Evolutionary conservation across 1,140 invertebrate species (phyloP), one percentile per base, ranked within the genome.

Genomic region (Leptoteleia sp.): DNA sequence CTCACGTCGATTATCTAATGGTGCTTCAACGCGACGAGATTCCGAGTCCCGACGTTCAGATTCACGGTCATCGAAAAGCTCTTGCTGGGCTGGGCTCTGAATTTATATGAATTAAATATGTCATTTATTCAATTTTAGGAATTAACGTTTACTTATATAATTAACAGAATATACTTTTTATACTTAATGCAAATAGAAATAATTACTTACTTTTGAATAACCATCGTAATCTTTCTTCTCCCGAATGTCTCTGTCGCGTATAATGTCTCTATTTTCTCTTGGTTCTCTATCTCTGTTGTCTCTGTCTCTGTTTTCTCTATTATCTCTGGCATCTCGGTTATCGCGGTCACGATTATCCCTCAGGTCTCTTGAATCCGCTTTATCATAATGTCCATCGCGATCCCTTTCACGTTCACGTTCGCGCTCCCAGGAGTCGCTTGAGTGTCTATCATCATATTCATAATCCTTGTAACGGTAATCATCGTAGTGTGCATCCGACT

Each of bases 11-110:
- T 68, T 76, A 3, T 84, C 81, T 6, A 70, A 31, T 19, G 70
- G 50, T 11, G 62, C 40, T 5, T 70, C 78, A 5, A 68, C 52
- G n/a, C 82, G 79, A 37, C 86, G 83, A 84, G 3, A 38, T 22
- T 84, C 85, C 1, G 35, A 8, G 37, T 84, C 81, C 4, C 65
- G 81, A 42, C 47, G 80, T 79, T 68, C 67, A 52, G 50, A 22
- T 31, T 85, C 82, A 6, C 83, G 82, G 5, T 91, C 91, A 48
- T 92, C 91, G 70, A 91, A 91, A 9, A 88, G 76, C 77, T 91
- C 91, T 83, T 90, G 83, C 40, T 85, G 84, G 7, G 83, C 79
- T 45, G 82, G 40, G 33, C 40, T 70, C 80, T 82, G 61, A 22
- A 67, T 55, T 43, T 9, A 19, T 17, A 11, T 1, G 15, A 42